Base-by-base conservation (phyloP, 92 coral and sea anemone species). In the Meandrina meandrites region DNA sequence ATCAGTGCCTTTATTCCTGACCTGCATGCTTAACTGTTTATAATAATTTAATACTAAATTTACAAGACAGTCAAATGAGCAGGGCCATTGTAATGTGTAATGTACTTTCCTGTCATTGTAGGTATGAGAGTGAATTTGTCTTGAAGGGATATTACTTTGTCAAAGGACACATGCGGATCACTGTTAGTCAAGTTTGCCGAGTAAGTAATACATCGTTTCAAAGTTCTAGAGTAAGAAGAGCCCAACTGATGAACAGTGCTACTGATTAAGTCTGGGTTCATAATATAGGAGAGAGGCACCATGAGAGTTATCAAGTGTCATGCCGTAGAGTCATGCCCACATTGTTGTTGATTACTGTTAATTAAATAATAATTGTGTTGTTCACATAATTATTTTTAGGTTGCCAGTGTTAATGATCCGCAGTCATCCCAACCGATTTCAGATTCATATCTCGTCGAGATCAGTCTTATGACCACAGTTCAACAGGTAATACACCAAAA, bases 91-190 rank as follows among this genome's bases (percentile, higher is more conserved):
- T 15, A 14, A 15, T 54, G 21, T 54, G 60, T 18, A 54, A 15
- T 16, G 2, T 47, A 83, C 58, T 22, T 47, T 31, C 5, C 6
- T 30, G 21, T 37, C n/a, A 8, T 21, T 22, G 4, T 86, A 96
- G 98, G 85, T 89, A 88, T 85, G 98, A 96, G 48, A 93, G 94
- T 89, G 98, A 94, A 81, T 93, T 75, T 90, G 94, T 93, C 30
- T 79, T 90, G 35, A 90, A 94, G 81, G 98, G 99, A 15, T 95
- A 93, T 83, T 94, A 93, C 79, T 97, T 97, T 88, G 87, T 94
- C 87, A 97, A 97, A 74, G 98, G 98, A 24, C 95, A 92, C 75
- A 94, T 95, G 85, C 91, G 95, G 60, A 89, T 97, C n/a, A 94
- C 96, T 47, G 96, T 97, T 64, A 95, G 95, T 74, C 96, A 95